Evolutionary conservation across 2,113 vertebrate genomes (phyloP), one percentile per base, ranked within the genome.

Genomic region (Stigmatopora nigra): DNA sequence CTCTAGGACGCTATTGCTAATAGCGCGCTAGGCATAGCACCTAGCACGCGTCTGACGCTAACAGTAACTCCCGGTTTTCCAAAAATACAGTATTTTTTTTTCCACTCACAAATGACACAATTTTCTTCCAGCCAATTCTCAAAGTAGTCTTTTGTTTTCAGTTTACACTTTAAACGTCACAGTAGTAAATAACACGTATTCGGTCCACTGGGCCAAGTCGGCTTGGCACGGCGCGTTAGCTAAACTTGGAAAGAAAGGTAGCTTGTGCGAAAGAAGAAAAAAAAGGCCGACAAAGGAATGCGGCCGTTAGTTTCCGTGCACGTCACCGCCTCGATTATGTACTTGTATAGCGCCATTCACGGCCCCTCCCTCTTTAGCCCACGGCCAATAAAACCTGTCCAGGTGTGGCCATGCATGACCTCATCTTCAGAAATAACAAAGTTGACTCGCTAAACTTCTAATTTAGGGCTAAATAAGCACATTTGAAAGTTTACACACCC

Each of bases 211-310:
- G 73, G 64, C 46, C 57, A 38, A 11, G 8, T 35, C 59, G 51
- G 36, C 73, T 51, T 75, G 58, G 73, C 57, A 60, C 70, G 51
- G 65, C 75, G 73, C 76, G 68, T 56, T 25, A 58, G 57, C 76
- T 73, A 49, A 13, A 0, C 12, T 35, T 16, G 14, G 61, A 48
- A 65, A 20, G 20, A 38, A 66, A 72, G 45, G 63, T 61, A 64
- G 46, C 46, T 41, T 60, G 57, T 9, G 22, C 51, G 48, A 22
- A 74, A 53, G 56, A 73, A 70, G 41, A 68, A 51, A 45, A 69
- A 74, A 70, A 59, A 65, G 10, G 41, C 71, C 81, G 73, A 82
- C 69, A 6, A 46, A 53, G 72, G 83, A 84, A 84, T 83, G 78
- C 41, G 46, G 60, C 73, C 51, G 35, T 63, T 73, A 63, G 53